Evolutionary conservation across 30 jellyfish, hydroid and myxozoan species (phyloP).

Genomic region (Cassiopea andromeda): DNA sequence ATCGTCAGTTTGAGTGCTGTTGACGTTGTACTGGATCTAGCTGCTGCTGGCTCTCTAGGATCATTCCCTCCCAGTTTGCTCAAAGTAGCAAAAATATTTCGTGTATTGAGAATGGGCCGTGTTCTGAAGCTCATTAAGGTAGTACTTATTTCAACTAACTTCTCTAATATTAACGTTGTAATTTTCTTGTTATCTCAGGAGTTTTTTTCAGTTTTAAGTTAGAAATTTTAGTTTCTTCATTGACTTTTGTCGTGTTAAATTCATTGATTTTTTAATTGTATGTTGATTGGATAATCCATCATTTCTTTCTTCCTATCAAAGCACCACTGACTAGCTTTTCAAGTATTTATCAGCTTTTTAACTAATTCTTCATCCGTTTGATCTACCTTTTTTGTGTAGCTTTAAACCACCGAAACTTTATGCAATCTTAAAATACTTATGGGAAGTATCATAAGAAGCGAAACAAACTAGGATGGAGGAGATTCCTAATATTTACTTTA

Average conservation of each 20-base stretch:
- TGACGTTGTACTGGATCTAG: constrained; percentile 78
- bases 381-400: too few species aligned
- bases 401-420: too few species aligned
- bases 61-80: constrained; percentile 85
- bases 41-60: constrained; percentile 78
- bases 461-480: too few species aligned
- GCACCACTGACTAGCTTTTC: too few species aligned
- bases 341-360: too few species aligned
- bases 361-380: too few species aligned
- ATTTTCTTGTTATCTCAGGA: not conserved
- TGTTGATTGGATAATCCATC: too few species aligned
- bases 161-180: too few species aligned
- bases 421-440: too few species aligned
- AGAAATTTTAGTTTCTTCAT: not conserved
- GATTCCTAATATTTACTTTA: too few species aligned
- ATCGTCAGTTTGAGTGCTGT: constrained; percentile 77
- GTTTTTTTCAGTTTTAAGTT: not conserved
- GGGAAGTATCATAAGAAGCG: too few species aligned
- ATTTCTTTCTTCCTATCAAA: too few species aligned
- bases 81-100: constrained; percentile 85
- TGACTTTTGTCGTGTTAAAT: not conserved
- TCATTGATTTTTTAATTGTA: not conserved
- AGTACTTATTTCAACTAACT: not conserved
- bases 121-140: constrained; percentile 86
- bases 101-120: constrained; percentile 92